Evolutionary conservation across 2,888 invertebrate genomes (phyloP).

Genomic region (Drosophila differens): DNA sequence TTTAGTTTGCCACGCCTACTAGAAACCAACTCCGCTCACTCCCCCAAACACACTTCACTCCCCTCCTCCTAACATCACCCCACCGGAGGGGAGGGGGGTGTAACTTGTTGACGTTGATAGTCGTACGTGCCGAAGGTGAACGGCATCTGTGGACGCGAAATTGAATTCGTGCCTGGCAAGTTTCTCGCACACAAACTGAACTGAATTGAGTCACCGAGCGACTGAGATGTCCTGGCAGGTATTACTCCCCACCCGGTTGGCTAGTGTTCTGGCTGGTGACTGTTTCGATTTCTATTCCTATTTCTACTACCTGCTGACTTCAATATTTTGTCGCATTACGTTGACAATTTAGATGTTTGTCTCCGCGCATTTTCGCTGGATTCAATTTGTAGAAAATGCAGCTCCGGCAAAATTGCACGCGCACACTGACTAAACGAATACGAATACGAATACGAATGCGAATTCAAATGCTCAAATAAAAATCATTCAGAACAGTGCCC

Average conservation of each 20-base stretch:
- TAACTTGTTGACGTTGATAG: conserved; percentile 81
- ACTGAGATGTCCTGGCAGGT: conserved; percentile 33
- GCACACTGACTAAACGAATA: background rate
- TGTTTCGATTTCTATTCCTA: conserved; percentile 21
- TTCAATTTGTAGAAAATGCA: conserved; percentile 72
- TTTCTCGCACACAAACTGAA: conserved; percentile 53
- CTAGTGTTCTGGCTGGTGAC: conserved; percentile 4
- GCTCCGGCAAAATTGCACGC: conserved; percentile 59
- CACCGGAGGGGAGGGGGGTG: conserved; percentile 32
- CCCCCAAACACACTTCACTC: background rate
- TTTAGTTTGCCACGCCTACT: conserved; percentile 68
- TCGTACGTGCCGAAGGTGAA: conserved; percentile 81
- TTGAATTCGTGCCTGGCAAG: conserved; percentile 78
- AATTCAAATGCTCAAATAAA: conserved; percentile 36
- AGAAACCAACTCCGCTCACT: background rate
- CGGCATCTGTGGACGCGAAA: conserved; percentile 82
- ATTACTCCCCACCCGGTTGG: conserved; percentile 10
- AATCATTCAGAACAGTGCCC: conserved; percentile 31
- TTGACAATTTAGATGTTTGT: conserved; percentile 82
- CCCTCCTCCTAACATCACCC: no score
- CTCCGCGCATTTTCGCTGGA: conserved; percentile 70
- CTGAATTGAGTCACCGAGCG: conserved; percentile 69
- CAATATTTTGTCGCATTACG: conserved; percentile 81
- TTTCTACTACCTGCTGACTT: conserved; percentile 68
- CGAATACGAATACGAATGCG: background rate